phyloP scores from a whole-genome alignment of 2,797 vertebrate genomes.

The Microcaecilia unicolor region DNA sequence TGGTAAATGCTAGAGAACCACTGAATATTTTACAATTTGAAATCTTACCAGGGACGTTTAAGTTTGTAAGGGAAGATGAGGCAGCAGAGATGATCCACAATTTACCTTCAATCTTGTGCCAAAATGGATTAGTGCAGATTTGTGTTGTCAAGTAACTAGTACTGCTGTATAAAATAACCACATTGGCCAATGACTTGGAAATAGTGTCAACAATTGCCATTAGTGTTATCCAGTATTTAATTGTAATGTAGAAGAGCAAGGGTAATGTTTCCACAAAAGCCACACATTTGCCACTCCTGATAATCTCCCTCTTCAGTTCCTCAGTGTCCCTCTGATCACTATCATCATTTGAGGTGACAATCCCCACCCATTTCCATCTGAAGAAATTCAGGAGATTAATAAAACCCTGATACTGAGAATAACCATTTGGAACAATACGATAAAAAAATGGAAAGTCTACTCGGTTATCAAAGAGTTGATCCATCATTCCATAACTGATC shows the following conservation, averaged over 20 bases:
- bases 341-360: neutral
- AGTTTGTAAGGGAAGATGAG: neutral
- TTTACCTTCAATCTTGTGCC: neutral
- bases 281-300: constrained; percentile 2
- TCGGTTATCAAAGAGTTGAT: neutral
- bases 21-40: neutral
- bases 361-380: constrained; percentile 8
- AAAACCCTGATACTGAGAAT: neutral
- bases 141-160: neutral
- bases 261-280: neutral
- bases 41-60: neutral
- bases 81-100: constrained; percentile 5
- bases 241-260: no score
- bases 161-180: neutral
- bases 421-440: constrained; percentile 1
- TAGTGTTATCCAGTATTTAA: no score
- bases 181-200: neutral
- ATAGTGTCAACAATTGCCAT: neutral
- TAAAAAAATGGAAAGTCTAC: constrained; percentile 1
- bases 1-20: constrained; percentile 3
- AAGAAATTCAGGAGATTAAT: constrained; percentile 2
- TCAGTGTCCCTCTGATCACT: neutral
- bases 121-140: neutral
- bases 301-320: neutral
- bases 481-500: constrained; percentile 9